These are phyloP conservation scores for Strix occidentalis DNA, from an alignment of 2,797 vertebrate species.

Conservation along the genomic window DNA sequence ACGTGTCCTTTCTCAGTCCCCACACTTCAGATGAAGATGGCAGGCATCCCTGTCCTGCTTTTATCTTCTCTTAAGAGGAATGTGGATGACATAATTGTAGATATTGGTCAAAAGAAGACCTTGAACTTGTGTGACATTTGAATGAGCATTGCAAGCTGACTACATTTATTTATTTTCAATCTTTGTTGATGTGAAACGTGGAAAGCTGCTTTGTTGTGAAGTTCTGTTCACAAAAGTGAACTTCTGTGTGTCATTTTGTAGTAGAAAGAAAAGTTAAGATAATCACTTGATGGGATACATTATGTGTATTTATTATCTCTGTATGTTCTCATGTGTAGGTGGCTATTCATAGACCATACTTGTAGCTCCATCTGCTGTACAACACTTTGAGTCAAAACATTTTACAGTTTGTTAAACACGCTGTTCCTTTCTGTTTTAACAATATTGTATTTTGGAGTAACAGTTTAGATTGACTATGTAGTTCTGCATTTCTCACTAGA, in stretches of 20 bases:
- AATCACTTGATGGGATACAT: not conserved
- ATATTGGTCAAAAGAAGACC: not conserved
- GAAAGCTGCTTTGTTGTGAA: not conserved
- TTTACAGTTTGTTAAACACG: slow-evolving; percentile 38
- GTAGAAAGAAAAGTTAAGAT: not conserved
- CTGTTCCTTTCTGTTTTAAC: not conserved
- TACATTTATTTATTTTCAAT: not conserved
- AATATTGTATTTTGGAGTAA: not conserved
- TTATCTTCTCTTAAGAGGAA: not conserved
- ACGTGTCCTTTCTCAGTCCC: not conserved
- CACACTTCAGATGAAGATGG: not conserved
- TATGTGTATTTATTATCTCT: not conserved
- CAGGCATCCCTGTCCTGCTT: not conserved
- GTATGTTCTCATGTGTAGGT: slow-evolving; percentile 30
- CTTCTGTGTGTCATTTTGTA: not conserved
- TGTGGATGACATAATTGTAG: not conserved
- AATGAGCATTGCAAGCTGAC: not conserved
- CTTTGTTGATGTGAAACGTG: not conserved
- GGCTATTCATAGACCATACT: slow-evolving; percentile 12
- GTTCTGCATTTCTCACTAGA: not conserved
- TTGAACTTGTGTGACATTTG: not conserved
- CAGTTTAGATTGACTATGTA: not conserved
- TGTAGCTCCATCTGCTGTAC: slow-evolving; percentile 56
- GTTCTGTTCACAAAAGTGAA: not conserved
- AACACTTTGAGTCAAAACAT: slow-evolving; percentile 45